These are phyloP conservation scores for Magallana angulata DNA, from an alignment of 1,140 invertebrate species.

Conservation along the genomic window DNA sequence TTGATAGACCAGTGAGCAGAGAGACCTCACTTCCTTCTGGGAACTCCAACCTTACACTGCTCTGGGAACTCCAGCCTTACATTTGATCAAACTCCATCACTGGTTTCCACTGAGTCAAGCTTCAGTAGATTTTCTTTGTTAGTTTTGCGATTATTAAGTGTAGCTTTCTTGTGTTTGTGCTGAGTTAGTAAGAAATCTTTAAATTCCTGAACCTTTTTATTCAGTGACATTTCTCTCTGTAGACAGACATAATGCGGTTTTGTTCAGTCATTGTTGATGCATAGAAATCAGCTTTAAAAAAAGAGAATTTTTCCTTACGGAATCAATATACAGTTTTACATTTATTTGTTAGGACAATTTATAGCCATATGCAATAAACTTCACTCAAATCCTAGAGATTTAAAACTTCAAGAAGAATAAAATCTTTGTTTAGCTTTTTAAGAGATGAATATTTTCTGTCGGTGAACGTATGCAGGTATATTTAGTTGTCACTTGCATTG, in stretches of 20 bases:
- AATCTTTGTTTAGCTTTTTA: not conserved
- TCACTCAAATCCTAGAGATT: not conserved
- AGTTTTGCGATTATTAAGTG: not conserved
- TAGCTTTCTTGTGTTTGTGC: not conserved
- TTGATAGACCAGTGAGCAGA: no score
- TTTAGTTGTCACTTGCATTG: not conserved
- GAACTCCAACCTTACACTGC: not conserved
- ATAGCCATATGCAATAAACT: conserved; percentile 1
- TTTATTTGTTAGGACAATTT: not conserved
- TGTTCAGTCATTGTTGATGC: not conserved
- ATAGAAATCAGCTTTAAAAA: not conserved
- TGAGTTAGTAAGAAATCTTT: no score
- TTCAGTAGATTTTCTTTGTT: not conserved
- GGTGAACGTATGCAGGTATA: not conserved
- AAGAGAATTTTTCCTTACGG: no score
- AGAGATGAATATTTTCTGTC: not conserved
- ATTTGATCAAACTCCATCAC: not conserved
- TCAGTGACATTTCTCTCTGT: no score
- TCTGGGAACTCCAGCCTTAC: not conserved
- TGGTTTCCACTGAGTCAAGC: not conserved
- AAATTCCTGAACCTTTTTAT: no score
- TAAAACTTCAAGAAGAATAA: conserved; percentile 1
- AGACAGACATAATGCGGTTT: no score
- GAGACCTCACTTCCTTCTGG: no score
- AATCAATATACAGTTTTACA: no score